Conservation (phyloP, 1,140 invertebrate species). For the Bombus fervidus region DNA sequence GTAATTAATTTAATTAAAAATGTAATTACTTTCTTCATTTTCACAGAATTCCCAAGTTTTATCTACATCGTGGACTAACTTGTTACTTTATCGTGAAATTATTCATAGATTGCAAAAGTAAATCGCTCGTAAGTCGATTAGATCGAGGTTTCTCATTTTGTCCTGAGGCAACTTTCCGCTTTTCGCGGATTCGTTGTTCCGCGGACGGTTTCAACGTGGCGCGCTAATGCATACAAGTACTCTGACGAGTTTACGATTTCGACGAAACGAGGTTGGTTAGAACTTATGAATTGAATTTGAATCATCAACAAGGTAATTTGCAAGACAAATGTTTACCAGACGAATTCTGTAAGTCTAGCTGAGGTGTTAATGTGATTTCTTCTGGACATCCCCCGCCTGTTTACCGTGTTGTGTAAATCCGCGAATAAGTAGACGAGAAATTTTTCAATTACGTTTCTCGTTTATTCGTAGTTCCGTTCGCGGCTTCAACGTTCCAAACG, state of each 20-base stretch:
- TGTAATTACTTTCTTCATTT: background rate
- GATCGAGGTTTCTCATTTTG: too few relatives aligned
- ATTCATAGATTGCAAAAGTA: background rate
- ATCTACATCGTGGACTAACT: background rate
- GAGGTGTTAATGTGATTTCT: background rate
- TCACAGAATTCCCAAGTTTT: background rate
- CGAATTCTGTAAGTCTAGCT: conserved; percentile 2
- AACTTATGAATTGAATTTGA: conserved; percentile 40
- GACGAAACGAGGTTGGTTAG: background rate
- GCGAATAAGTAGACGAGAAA: too few relatives aligned
- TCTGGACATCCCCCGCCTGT: too few relatives aligned
- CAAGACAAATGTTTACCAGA: conserved; percentile 32
- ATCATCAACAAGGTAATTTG: conserved; percentile 35
- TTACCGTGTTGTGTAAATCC: background rate
- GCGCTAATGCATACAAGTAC: too few relatives aligned
- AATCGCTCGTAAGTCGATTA: conserved; percentile 4
- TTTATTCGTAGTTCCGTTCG: background rate
- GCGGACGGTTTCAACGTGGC: background rate
- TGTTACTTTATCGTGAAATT: background rate
- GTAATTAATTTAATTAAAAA: conserved; percentile 4
- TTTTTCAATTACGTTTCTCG: background rate
- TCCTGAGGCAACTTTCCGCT: background rate
- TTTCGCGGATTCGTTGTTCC: background rate
- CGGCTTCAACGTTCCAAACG: too few relatives aligned
- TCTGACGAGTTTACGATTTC: background rate